Percentiles rank a stretch among this genome's conserved stretches.
phyloP scores from a whole-genome alignment of 2,888 invertebrate species.

The Tyria jacobaeae region DNA sequence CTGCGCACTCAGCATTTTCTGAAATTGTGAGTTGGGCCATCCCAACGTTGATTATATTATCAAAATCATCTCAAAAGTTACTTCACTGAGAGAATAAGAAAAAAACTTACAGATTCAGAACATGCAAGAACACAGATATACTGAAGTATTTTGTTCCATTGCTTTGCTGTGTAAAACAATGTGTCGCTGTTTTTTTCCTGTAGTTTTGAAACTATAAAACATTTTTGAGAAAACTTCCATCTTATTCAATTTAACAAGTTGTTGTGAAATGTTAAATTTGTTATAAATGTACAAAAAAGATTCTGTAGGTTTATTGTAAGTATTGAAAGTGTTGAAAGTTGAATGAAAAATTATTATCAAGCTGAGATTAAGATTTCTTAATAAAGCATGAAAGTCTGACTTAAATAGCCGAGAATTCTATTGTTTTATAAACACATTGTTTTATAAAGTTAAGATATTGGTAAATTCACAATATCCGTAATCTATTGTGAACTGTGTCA shows the following conservation, averaged over 20 bases:
- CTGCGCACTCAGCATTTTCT: neutral
- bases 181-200: neutral
- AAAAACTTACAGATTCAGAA: too few species aligned
- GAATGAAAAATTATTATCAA: conserved; percentile 22
- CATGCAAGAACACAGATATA: too few species aligned
- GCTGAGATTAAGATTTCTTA: conserved; percentile 4
- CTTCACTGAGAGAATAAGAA: too few species aligned
- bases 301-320: conserved; percentile 35
- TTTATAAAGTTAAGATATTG: too few species aligned
- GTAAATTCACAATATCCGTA: too few species aligned
- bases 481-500: too few species aligned
- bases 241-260: conserved; percentile 41
- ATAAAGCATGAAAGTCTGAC: neutral
- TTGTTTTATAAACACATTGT: neutral
- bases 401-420: neutral
- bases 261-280: conserved; percentile 33
- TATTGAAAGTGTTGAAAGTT: conserved; percentile 11
- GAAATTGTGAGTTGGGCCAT: neutral
- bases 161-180: neutral
- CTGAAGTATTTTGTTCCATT: too few species aligned
- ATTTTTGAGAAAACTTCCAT: conserved; percentile 42
- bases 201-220: conserved; percentile 29
- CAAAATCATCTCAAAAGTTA: too few species aligned
- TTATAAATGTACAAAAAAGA: conserved; percentile 38
- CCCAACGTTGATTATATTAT: too few species aligned